These are phyloP conservation scores for Scaptomyza caliginosa DNA, from an alignment of 2,888 invertebrate genomes.

Conservation along the genomic window DNA sequence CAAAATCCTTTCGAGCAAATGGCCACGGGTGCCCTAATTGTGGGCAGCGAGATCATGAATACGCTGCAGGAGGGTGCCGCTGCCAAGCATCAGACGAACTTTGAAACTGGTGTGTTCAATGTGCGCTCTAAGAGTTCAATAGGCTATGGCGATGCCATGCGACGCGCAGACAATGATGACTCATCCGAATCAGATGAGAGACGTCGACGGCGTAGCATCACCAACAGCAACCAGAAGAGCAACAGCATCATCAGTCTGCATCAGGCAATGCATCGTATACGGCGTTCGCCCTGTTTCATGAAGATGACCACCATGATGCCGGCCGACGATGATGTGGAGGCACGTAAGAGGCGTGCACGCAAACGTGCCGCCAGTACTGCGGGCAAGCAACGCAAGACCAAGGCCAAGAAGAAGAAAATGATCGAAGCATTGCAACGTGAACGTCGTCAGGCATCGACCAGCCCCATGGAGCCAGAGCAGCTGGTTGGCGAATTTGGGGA, in stretches of 20 bases:
- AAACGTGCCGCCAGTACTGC: constrained; percentile 52
- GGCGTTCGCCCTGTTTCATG: constrained; percentile 69
- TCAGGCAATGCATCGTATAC: constrained; percentile 42
- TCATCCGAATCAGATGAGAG: constrained; percentile 64
- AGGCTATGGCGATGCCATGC: constrained; percentile 70
- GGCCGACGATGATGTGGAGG: constrained; percentile 55
- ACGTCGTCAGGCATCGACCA: constrained; percentile 31
- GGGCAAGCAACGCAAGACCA: constrained; percentile 34
- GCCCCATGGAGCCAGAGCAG: constrained; percentile 1
- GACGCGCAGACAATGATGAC: constrained; percentile 24
- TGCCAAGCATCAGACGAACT: constrained; percentile 25
- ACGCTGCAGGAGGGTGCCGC: constrained; percentile 54
- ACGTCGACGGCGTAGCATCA: constrained; percentile 44
- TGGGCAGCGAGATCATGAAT: constrained; percentile 55
- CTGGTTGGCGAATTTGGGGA: constrained; percentile 42
- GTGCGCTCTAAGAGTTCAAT: constrained; percentile 43
- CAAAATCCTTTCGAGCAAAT: constrained; percentile 55
- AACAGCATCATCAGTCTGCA: neutral
- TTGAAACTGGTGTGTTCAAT: constrained; percentile 51
- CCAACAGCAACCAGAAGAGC: constrained; percentile 25
- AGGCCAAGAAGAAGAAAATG: constrained; percentile 44
- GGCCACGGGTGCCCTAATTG: constrained; percentile 45
- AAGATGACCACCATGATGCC: constrained; percentile 31
- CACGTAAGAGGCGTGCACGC: constrained; percentile 42
- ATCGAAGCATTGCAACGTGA: constrained; percentile 39